A percentile compares a stretch with the other conserved stretches of the same genome.
phyloP scores from a whole-genome alignment of 2,797 vertebrate genomes.

The Phalloptychus januarius region DNA sequence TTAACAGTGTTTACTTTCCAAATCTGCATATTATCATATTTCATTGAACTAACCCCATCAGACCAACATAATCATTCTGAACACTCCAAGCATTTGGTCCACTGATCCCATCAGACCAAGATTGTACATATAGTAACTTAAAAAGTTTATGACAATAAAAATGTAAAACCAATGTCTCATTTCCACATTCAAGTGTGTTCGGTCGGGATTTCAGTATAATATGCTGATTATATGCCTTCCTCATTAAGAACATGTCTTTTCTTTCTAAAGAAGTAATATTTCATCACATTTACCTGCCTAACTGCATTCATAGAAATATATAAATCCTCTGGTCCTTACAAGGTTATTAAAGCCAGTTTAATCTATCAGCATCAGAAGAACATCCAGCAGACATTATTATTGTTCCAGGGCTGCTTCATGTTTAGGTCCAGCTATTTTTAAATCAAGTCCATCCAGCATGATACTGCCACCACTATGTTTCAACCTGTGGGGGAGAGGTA shows the following conservation, averaged over 20 bases:
- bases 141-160: not conserved
- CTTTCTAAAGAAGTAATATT: not conserved
- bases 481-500: not conserved
- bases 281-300: not conserved
- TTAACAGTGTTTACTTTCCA: slow-evolving; percentile 3
- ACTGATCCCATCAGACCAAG: not conserved
- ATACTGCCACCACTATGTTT: not conserved
- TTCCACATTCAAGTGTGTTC: not conserved
- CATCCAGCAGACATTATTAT: not conserved
- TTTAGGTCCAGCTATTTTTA: not conserved
- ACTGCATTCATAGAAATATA: not conserved
- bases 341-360: not conserved
- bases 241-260: not conserved
- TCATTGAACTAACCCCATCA: not conserved
- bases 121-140: not conserved
- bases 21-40: not conserved
- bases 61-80: not conserved
- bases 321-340: not conserved
- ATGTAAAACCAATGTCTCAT: not conserved
- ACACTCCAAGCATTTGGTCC: not conserved
- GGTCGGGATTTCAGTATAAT: not conserved
- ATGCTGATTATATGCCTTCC: not conserved
- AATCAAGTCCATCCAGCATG: not conserved
- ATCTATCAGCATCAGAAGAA: not conserved
- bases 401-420: not conserved